These are phyloP conservation scores for Toxotes chatareus DNA, from an alignment of 2,113 vertebrate species.

Conservation along the genomic window DNA sequence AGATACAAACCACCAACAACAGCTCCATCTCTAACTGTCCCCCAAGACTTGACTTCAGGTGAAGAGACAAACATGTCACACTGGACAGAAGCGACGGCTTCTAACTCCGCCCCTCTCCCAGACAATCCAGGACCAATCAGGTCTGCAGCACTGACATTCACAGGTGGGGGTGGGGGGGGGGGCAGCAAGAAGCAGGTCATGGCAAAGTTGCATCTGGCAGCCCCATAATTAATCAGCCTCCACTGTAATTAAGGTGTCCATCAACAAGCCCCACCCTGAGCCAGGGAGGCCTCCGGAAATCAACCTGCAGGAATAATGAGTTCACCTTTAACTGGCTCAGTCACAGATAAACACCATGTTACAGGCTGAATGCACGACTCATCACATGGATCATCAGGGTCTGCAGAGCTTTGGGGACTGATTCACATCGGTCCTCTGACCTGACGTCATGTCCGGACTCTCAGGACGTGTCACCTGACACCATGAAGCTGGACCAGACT, in stretches of 20 bases:
- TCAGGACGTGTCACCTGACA: too few relatives aligned
- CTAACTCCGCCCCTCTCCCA: too few relatives aligned
- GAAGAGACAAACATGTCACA: too few relatives aligned
- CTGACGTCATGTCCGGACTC: too few relatives aligned
- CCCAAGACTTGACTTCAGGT: too few relatives aligned
- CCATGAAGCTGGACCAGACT: too few relatives aligned
- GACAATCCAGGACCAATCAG: too few relatives aligned
- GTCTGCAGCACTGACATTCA: conserved; percentile 26
- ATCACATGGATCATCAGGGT: conserved; percentile 27
- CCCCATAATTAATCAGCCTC: conserved; percentile 85
- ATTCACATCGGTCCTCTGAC: background rate
- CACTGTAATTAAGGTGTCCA: conserved; percentile 84
- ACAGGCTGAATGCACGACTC: conserved; percentile 35
- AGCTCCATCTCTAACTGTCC: too few relatives aligned
- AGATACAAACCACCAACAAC: too few relatives aligned
- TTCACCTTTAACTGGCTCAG: conserved; percentile 72
- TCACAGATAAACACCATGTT: conserved; percentile 45
- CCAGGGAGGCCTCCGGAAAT: conserved; percentile 44
- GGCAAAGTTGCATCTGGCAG: conserved; percentile 65
- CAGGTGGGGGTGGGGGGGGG: background rate
- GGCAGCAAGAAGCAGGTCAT: conserved; percentile 56
- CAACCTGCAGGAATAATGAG: conserved; percentile 70
- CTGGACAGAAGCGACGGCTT: too few relatives aligned
- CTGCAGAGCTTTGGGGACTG: background rate
- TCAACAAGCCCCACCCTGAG: conserved; percentile 69